Percentiles rank a stretch among this genome's conserved stretches.
Conservation (phyloP, 1,140 invertebrate species). For the Drosophila ironensis region DNA sequence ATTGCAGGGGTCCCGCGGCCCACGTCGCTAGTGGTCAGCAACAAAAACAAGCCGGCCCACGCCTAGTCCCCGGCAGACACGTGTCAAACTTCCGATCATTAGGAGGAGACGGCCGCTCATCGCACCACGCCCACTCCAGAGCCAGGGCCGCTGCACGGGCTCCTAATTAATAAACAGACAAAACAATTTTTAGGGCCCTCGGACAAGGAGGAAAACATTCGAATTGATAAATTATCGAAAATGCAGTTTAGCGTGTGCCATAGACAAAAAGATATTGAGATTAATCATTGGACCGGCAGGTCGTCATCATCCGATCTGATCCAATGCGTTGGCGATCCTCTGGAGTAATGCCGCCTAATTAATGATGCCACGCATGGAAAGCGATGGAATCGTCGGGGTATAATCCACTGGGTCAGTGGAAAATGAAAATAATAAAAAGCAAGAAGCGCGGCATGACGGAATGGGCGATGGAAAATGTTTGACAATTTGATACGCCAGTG, state of each 20-base stretch:
- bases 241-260: conserved; percentile 70
- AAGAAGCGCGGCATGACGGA: conserved; percentile 4
- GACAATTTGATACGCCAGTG: conserved; percentile 23
- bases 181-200: conserved; percentile 53
- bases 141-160: conserved; percentile 1
- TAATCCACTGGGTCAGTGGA: conserved; percentile 41
- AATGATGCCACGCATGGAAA: conserved; percentile 51
- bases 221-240: conserved; percentile 74
- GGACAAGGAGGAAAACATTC: conserved; percentile 11
- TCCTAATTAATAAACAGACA: conserved; percentile 77
- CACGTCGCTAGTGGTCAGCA: conserved; percentile 40
- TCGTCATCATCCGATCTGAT: conserved; percentile 37
- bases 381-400: conserved; percentile 48
- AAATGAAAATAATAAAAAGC: conserved; percentile 13
- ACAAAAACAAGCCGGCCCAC: conserved; percentile 24
- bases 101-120: conserved; percentile 38
- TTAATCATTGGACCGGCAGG: conserved; percentile 54
- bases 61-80: conserved; percentile 41
- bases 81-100: conserved; percentile 79
- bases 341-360: conserved; percentile 64
- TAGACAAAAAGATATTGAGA: conserved; percentile 70
- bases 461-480: conserved; percentile 21
- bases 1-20: conserved; percentile 50
- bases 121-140: conserved; percentile 57
- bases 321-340: conserved; percentile 61